Conservation (phyloP, 2,113 vertebrate genomes). For the Theristicus caerulescens region DNA sequence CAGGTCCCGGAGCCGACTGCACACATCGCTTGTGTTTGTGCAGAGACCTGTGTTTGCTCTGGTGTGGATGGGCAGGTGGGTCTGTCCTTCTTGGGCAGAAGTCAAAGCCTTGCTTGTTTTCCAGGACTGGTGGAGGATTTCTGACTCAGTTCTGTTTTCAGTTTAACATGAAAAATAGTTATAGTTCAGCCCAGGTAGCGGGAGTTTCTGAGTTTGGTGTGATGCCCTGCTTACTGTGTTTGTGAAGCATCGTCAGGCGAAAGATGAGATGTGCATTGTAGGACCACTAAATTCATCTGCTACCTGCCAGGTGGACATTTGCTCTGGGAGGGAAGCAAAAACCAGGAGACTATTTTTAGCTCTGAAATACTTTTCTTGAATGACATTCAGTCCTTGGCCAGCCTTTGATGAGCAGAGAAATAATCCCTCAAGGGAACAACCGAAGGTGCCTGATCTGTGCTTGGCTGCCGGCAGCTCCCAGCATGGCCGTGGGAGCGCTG, state of each 20-base stretch:
- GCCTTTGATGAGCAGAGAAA: neutral
- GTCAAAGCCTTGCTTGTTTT: neutral
- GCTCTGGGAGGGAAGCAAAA: neutral
- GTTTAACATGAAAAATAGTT: neutral
- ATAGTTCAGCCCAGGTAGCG: neutral
- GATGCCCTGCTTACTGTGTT: neutral
- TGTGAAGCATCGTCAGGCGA: neutral
- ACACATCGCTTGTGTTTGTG: rapidly evolving
- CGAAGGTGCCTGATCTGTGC: neutral
- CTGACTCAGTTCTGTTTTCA: neutral
- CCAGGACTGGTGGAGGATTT: neutral
- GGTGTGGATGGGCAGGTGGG: neutral
- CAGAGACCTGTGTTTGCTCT: neutral
- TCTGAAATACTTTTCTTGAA: neutral
- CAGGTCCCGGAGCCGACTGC: rapidly evolving
- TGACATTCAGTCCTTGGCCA: neutral
- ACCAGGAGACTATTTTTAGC: neutral
- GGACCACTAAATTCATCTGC: neutral
- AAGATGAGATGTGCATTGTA: neutral
- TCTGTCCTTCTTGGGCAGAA: neutral
- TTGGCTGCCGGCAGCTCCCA: neutral
- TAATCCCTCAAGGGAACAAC: neutral
- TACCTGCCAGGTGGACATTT: neutral
- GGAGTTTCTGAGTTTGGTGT: neutral
- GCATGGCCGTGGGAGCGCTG: neutral